A percentile compares a stretch with the other conserved stretches of the same genome.
These are phyloP conservation scores for Danaus plexippus DNA, from an alignment of 1,140 invertebrate species.

Conservation along the genomic window DNA sequence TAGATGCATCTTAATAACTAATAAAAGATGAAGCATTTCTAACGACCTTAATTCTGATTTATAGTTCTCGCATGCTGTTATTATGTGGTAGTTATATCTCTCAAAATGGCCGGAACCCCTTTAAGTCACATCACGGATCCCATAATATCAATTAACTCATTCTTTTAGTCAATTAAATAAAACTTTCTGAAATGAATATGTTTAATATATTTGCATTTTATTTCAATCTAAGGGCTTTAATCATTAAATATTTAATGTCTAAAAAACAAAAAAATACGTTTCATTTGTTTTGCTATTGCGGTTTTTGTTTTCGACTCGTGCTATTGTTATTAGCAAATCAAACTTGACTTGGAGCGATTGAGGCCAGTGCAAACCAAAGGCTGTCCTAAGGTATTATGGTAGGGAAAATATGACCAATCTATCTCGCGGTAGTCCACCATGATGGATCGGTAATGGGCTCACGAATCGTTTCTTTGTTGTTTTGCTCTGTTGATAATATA, in stretches of 20 bases:
- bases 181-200: constrained; percentile 7
- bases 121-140: constrained; percentile 34
- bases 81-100: constrained; percentile 45
- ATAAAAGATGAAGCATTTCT: constrained; percentile 39
- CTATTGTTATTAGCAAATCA: constrained; percentile 6
- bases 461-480: constrained; percentile 56
- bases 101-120: constrained; percentile 32
- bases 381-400: constrained; percentile 47
- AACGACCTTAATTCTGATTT: constrained; percentile 60
- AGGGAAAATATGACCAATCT: constrained; percentile 61
- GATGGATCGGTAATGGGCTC: constrained; percentile 64
- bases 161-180: constrained; percentile 32
- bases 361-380: constrained; percentile 46
- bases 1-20: constrained; percentile 48
- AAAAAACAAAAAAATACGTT: no score
- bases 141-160: constrained; percentile 60
- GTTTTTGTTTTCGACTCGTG: no score
- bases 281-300: no score
- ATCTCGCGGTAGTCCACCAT: constrained; percentile 55
- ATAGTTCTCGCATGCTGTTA: constrained; percentile 54
- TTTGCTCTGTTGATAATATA: constrained; percentile 61
- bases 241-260: no score
- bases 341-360: constrained; percentile 50
- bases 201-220: no score
- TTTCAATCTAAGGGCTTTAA: no score